Percentiles rank a stretch among this genome's conserved stretches.
Evolutionary conservation across 2,113 vertebrate species (phyloP).

Genomic region (Tautogolabrus adspersus): DNA sequence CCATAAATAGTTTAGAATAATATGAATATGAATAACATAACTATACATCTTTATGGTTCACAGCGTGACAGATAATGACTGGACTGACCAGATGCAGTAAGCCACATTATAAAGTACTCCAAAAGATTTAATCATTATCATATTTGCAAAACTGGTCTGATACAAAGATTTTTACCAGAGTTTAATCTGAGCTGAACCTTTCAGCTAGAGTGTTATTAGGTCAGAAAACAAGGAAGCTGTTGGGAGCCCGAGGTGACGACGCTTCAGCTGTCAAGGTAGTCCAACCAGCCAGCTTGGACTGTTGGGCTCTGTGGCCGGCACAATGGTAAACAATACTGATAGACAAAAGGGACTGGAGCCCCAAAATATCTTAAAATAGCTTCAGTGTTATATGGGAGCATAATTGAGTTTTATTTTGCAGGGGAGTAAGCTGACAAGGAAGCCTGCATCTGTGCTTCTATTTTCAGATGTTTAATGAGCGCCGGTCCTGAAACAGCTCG

Average conservation of each 20-base stretch:
- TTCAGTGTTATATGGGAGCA: constrained; percentile 13
- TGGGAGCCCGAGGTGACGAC: constrained; percentile 65
- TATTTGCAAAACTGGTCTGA: constrained; percentile 37
- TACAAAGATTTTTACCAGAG: constrained; percentile 57
- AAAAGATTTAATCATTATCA: constrained; percentile 11
- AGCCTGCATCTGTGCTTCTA: constrained; percentile 22
- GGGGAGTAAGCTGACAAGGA: constrained; percentile 15
- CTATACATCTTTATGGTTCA: not conserved
- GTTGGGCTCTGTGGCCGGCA: constrained; percentile 36
- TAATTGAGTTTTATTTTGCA: constrained; percentile 30
- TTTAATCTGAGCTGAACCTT: constrained; percentile 34
- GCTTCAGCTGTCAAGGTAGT: constrained; percentile 63
- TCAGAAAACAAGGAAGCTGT: constrained; percentile 65
- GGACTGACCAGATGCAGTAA: not conserved
- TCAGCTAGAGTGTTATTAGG: constrained; percentile 67
- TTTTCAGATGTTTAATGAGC: constrained; percentile 44
- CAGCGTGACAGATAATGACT: constrained; percentile 19
- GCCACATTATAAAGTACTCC: not conserved
- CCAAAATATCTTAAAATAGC: constrained; percentile 9
- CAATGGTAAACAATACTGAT: constrained; percentile 52
- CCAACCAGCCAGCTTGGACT: constrained; percentile 29
- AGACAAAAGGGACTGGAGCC: constrained; percentile 8
- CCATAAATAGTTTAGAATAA: too few relatives aligned
- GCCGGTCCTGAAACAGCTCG: constrained; percentile 11
- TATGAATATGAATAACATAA: too few relatives aligned